Base-by-base conservation (phyloP, 1,140 invertebrate species). In the Medauroidea extradentata region DNA sequence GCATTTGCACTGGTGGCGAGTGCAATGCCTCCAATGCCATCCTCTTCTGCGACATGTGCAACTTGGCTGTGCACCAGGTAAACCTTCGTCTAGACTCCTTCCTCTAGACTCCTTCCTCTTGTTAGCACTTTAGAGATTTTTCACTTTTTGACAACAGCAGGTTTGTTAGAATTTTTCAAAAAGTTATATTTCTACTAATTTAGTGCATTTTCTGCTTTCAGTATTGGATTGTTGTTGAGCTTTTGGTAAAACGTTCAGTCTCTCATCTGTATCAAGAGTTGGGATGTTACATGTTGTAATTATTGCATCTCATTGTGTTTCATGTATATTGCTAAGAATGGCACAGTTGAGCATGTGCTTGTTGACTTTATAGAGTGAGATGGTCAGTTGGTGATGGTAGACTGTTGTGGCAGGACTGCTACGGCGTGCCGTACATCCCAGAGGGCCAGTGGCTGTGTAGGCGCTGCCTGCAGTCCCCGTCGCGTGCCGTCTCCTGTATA, bases 11-110 rank as follows among this genome's bases (percentile, higher is more conserved):
- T 83, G 89, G 91, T 67, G 96, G 96, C 11, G 96, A 99, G 72
- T 99, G 96, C 76, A 90, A 96, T 70, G 98, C 98, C 72, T 93
- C 91, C 60, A 98, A 98, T 75, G 90, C 92, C 29, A 93, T 93
- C 67, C 80, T 99, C 29, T 99, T 99, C 76, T 99, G 97, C 80
- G 97, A 99, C 78, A 98, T 99, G 94, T 99, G 96, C 76, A 99
- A 99, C 78, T 78, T 99, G 27, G 94, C 96, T 18, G 96, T 99
- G 16, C 96, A 99, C 79, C 96, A 99, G 75, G 72, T 77, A 49
- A 34, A 4, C 16, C 11, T 2, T 24, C 13, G 14, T 9, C n/a
- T 0, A 1, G 23, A 49, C 1, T 25, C 7, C 2, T n/a, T n/a
- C n/a, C n/a, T n/a, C n/a, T n/a, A n/a, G n/a, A n/a, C n/a, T n/a